phyloP scores from a whole-genome alignment of 1,140 invertebrate species.

The Lutraria rhynchaena region DNA sequence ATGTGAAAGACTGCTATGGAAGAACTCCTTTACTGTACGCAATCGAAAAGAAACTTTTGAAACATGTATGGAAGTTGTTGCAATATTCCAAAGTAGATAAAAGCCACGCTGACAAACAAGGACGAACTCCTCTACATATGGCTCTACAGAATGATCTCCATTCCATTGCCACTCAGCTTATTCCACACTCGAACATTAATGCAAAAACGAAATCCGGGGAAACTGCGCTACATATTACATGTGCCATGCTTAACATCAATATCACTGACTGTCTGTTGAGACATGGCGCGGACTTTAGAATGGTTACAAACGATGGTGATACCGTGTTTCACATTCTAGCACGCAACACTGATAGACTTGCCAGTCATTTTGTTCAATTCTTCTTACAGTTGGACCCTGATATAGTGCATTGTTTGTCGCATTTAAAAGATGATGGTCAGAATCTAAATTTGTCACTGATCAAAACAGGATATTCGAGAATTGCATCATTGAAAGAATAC shows the following conservation, averaged over 20 bases:
- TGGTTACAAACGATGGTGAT: neutral
- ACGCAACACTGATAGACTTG: neutral
- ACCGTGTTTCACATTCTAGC: neutral
- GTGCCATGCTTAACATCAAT: neutral
- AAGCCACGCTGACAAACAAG: neutral
- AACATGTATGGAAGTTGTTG: neutral
- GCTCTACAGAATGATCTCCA: neutral
- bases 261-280: neutral
- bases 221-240: neutral
- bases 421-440: no score
- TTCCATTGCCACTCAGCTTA: neutral
- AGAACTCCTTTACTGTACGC: constrained; percentile 2
- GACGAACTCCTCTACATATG: neutral
- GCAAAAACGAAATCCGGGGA: neutral
- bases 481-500: no score
- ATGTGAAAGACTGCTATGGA: neutral
- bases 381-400: no score
- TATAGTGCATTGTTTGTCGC: no score
- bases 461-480: no score
- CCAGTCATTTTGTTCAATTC: no score
- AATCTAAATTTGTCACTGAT: no score
- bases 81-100: neutral
- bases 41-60: neutral
- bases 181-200: neutral
- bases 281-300: neutral